phyloP scores from a whole-genome alignment of 2,888 invertebrate genomes.

The Sinhomidia bicolor region DNA sequence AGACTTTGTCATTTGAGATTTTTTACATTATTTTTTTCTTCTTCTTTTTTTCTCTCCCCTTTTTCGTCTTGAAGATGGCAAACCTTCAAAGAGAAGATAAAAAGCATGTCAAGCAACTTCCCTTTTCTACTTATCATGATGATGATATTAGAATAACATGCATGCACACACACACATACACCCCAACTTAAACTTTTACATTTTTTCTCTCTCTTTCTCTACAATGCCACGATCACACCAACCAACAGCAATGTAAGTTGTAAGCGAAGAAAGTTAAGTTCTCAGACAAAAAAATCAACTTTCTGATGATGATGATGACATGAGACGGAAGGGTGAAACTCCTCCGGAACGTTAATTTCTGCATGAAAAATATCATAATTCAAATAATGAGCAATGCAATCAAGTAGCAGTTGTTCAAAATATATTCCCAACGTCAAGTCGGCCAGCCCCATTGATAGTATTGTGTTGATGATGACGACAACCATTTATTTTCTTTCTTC shows the following conservation, averaged over 20 bases:
- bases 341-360: background rate
- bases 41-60: background rate
- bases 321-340: background rate
- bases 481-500: background rate
- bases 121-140: slow-evolving; percentile 15
- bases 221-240: background rate
- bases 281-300: background rate
- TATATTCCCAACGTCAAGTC: background rate
- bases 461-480: background rate
- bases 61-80: background rate
- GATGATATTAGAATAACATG: slow-evolving; percentile 7
- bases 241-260: background rate
- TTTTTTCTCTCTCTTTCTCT: background rate
- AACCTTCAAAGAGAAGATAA: background rate
- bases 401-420: background rate
- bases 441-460: background rate
- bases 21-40: slow-evolving; percentile 23
- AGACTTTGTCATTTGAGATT: slow-evolving; percentile 59
- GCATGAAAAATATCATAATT: background rate
- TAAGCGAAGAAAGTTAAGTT: background rate
- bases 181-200: too few species aligned
- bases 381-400: background rate
- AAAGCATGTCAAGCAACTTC: background rate
- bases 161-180: background rate
- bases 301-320: background rate